Evolutionary conservation across 2,797 vertebrate species (phyloP), one percentile per base, ranked within the genome.

Genomic region (Myoxocephalus aenaeus): DNA sequence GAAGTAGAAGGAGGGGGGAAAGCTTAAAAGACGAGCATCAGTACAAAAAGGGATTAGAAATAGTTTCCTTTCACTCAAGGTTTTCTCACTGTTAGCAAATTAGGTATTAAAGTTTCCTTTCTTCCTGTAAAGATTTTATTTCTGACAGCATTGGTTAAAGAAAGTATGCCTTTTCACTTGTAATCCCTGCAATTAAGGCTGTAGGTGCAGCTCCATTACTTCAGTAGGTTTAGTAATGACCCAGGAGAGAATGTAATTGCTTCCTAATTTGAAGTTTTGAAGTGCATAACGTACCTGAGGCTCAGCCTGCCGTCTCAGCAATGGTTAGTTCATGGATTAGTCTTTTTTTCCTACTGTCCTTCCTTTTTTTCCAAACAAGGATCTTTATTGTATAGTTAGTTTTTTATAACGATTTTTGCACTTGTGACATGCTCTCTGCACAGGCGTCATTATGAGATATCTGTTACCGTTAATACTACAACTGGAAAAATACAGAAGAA

Each of bases 191-290:
- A 91, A 93, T 93, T 92, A 93, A 89, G 86, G 80, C 67, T 72
- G 78, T 84, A 90, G 93, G 90, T 90, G 88, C 75, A 76, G 88
- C 86, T 90, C 90, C 83, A 85, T 92, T 90, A 90, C 85, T 84
- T 90, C 77, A 84, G 50, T 75, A 84, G 87, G 90, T 88, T 91
- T 90, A 90, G 89, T 90, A 89, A 91, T 91, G 92, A 93, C 89
- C 87, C 88, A 78, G 79, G 81, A 88, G 83, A 90, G 87, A 93
- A 89, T 86, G 93, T 92, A 88, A 94, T 93, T 92, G 91, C 89
- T 88, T 90, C 87, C 92, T 92, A 91, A 94, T 94, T 92, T 93
- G 85, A 92, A 88, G 93, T 87, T 91, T 88, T 92, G 88, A 92
- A 88, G 80, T 84, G 83, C 86, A 85, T 86, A 81, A 91, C 92